These are phyloP conservation scores for Chelonoidis abingdonii DNA, from an alignment of 2,113 vertebrate species.

Conservation along the genomic window DNA sequence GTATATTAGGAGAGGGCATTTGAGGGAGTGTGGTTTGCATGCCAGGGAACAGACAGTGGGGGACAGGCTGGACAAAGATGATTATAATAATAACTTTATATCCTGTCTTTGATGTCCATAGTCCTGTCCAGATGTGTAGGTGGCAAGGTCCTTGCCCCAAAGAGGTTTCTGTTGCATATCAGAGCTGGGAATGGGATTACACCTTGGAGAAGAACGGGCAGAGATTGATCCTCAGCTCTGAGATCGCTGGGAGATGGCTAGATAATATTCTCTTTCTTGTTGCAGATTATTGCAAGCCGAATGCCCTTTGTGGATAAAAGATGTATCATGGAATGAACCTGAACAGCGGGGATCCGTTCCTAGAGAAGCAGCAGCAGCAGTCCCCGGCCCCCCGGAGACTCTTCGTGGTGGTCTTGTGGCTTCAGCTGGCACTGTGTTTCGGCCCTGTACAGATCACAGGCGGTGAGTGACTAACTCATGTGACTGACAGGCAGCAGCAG, in stretches of 20 bases:
- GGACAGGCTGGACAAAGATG: neutral
- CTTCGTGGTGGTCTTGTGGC: conserved; percentile 69
- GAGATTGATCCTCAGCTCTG: neutral
- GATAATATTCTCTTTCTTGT: conserved; percentile 26
- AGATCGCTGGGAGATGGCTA: neutral
- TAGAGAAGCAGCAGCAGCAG: conserved; percentile 56
- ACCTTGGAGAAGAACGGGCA: neutral
- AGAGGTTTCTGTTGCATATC: neutral
- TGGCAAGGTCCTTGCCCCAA: neutral
- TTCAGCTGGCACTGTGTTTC: conserved; percentile 77
- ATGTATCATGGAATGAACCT: conserved; percentile 83
- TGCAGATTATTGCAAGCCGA: conserved; percentile 76
- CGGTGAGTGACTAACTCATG: conserved; percentile 74
- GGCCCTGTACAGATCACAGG: conserved; percentile 77
- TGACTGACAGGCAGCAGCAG: neutral
- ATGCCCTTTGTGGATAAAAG: conserved; percentile 80
- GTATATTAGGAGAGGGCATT: neutral
- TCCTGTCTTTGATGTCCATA: neutral
- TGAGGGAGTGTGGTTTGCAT: neutral
- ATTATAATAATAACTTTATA: neutral
- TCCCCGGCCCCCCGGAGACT: conserved; percentile 59
- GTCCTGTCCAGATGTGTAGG: neutral
- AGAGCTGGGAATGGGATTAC: neutral
- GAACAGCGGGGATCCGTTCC: conserved; percentile 70
- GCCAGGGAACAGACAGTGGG: neutral